Percentiles rank a stretch among this genome's conserved stretches.
These are phyloP conservation scores for Smithornis capensis DNA, from an alignment of 2,113 vertebrate species.

Conservation along the genomic window DNA sequence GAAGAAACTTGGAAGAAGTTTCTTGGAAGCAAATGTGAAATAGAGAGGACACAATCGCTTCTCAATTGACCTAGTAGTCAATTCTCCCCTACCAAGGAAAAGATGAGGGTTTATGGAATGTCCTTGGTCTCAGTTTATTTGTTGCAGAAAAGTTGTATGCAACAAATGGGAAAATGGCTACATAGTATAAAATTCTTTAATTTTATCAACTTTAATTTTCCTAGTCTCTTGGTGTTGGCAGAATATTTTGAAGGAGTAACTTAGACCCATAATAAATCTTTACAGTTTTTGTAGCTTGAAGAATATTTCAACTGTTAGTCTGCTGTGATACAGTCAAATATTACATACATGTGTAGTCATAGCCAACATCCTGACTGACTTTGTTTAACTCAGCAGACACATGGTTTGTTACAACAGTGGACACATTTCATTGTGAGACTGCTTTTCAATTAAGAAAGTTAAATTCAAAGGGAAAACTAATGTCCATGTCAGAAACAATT, in stretches of 20 bases:
- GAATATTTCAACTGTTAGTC: neutral
- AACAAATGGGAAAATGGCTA: neutral
- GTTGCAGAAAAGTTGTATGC: neutral
- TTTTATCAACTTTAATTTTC: neutral
- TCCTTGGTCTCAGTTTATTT: neutral
- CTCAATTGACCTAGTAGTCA: neutral
- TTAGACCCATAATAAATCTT: neutral
- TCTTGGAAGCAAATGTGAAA: neutral
- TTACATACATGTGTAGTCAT: neutral
- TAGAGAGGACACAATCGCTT: neutral
- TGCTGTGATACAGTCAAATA: neutral
- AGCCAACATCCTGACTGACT: neutral
- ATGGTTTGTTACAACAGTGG: neutral
- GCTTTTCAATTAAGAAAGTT: neutral
- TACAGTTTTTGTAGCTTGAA: neutral
- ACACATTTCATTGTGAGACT: neutral
- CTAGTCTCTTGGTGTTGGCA: neutral
- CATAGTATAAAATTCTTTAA: neutral
- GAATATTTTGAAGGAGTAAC: neutral
- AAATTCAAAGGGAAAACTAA: neutral
- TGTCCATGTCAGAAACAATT: neutral
- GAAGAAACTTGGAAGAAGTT: too few relatives aligned
- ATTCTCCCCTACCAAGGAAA: neutral
- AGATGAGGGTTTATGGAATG: neutral
- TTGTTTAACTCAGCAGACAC: neutral